A percentile compares a stretch with the other conserved stretches of the same genome.
These are phyloP conservation scores for Mormyrops boulengeri DNA, from an alignment of 2,797 vertebrate species.

Conservation along the genomic window DNA sequence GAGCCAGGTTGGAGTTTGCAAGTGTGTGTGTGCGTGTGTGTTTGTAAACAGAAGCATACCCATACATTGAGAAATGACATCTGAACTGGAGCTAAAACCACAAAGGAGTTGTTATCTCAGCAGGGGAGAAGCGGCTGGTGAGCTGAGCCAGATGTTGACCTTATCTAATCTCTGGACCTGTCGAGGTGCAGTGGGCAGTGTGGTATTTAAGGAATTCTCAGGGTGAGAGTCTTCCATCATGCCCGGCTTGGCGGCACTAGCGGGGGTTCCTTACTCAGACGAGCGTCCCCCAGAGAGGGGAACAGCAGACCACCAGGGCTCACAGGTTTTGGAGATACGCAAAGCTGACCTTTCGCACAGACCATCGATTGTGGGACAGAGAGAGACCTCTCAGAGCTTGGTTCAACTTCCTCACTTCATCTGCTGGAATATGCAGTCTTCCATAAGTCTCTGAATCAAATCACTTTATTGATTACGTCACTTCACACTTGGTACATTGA, in stretches of 20 bases:
- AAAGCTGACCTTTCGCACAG: not conserved
- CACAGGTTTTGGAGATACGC: not conserved
- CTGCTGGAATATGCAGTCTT: not conserved
- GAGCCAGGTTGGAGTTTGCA: not conserved
- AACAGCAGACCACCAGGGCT: not conserved
- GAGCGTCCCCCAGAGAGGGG: not conserved
- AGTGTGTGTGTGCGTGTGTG: too few relatives aligned
- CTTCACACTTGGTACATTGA: not conserved
- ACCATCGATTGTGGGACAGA: not conserved
- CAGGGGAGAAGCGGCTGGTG: not conserved
- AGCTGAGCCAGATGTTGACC: constrained; percentile 5
- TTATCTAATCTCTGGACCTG: not conserved
- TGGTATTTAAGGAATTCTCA: not conserved
- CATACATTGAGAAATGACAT: not conserved
- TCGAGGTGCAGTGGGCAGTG: not conserved
- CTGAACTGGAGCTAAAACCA: not conserved
- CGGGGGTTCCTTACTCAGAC: not conserved
- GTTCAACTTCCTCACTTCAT: not conserved
- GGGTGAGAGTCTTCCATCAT: not conserved
- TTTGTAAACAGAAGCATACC: not conserved
- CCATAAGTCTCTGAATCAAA: not conserved
- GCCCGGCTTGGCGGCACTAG: not conserved
- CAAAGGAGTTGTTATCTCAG: not conserved
- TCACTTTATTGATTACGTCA: not conserved
- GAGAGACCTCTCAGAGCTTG: not conserved